Evolutionary conservation across 2,113 vertebrate species (phyloP).

Genomic region (Phylloscopus trochilus): DNA sequence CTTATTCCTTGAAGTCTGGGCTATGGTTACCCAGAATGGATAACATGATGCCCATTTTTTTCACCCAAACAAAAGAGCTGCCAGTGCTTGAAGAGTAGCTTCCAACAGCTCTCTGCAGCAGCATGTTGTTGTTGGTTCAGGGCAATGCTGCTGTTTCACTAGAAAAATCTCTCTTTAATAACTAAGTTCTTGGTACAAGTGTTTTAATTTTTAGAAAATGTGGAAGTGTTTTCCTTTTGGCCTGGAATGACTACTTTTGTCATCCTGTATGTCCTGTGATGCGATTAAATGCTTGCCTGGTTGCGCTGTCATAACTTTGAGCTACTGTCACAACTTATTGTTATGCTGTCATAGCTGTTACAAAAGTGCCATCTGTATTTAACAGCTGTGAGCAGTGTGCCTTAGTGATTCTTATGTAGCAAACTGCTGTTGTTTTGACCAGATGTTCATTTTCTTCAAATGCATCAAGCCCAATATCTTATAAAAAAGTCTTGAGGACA

Average conservation of each 20-base stretch:
- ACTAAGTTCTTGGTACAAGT: neutral
- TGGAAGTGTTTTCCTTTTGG: neutral
- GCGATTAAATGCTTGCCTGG: slow-evolving; percentile 24
- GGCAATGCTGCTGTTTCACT: neutral
- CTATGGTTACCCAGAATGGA: neutral
- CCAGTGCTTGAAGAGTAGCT: neutral
- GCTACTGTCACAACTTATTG: neutral
- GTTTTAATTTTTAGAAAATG: neutral
- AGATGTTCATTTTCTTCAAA: slow-evolving; percentile 17
- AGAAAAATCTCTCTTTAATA: neutral
- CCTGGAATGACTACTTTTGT: neutral
- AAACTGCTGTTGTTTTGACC: neutral
- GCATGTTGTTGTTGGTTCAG: no score
- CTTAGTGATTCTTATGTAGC: neutral
- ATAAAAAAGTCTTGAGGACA: neutral
- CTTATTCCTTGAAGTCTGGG: neutral
- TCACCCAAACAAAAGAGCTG: neutral
- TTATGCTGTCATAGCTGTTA: neutral
- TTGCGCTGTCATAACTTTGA: slow-evolving; percentile 18
- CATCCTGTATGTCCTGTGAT: neutral
- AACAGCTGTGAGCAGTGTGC: neutral
- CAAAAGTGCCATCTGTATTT: slow-evolving; percentile 24
- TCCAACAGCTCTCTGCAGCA: neutral
- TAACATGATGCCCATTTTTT: neutral
- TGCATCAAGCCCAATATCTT: neutral